Evolutionary conservation across 2,113 vertebrate species (phyloP).

Genomic region (Sceloporus tristichus): DNA sequence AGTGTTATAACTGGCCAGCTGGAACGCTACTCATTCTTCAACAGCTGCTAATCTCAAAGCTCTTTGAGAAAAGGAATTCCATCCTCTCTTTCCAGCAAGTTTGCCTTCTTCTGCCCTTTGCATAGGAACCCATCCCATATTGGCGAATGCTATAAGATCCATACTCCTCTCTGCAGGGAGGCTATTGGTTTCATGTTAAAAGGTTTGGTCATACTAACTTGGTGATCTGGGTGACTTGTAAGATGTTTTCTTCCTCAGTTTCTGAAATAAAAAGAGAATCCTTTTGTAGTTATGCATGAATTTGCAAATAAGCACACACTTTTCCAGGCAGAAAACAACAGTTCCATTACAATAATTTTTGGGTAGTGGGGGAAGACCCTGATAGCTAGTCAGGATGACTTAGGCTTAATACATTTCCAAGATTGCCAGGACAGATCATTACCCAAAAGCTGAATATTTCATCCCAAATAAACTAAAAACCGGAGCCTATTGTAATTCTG

Average conservation of each 20-base stretch:
- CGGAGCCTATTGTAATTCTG: not conserved
- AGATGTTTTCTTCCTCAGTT: constrained; percentile 76
- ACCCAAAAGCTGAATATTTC: not conserved
- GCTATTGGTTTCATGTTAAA: not conserved
- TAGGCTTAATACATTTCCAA: not conserved
- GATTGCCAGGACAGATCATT: not conserved
- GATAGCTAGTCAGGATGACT: not conserved
- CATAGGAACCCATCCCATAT: not conserved
- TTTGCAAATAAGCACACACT: not conserved
- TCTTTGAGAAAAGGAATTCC: not conserved
- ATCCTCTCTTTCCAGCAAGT: not conserved
- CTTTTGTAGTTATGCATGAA: not conserved
- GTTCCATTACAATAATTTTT: not conserved
- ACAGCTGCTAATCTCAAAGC: not conserved
- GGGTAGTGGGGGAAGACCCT: not conserved
- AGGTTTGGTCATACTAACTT: constrained; percentile 81
- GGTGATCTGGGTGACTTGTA: constrained; percentile 84
- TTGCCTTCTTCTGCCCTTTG: not conserved
- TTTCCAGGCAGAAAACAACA: not conserved
- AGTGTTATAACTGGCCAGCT: not conserved
- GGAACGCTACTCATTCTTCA: not conserved
- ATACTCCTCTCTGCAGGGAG: not conserved
- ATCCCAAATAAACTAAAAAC: accelerated
- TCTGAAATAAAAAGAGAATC: constrained; percentile 73
- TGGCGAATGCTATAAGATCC: not conserved